Evolutionary conservation across 1,140 invertebrate genomes (phyloP), one percentile per base, ranked within the genome.

Genomic region (Lethrus apterus): DNA sequence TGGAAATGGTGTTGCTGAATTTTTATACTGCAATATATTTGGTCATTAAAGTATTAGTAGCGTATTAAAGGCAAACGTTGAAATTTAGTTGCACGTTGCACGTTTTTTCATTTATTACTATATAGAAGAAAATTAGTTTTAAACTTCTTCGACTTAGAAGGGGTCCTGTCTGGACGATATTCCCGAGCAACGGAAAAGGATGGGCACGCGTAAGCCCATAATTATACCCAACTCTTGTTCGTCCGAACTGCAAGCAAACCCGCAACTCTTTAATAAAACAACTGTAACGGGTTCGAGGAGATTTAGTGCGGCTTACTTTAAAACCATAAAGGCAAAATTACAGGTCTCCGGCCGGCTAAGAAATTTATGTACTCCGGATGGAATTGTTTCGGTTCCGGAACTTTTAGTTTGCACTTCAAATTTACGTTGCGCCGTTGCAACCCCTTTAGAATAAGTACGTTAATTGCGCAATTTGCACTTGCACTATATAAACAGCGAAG

Each of bases 321-420:
- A 49, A 49, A 49, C 47, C 47, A 49, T 49, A 49, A 49, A 43
- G 47, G 47, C 30, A 24, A 49, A 49, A 49, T 49, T 49, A 44
- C 47, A 49, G 47, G 33, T 35, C 47, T 38, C 33, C 14, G 11
- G 19, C 43, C 18, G 38, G 33, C 31, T 38, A 35, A 43, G 40
- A 36, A 49, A 49, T 49, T 49, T 49, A 49, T 49, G 40, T 38
- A 36, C 36, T 32, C 47, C 41, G 34, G 40, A 44, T 31, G 47
- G 41, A 49, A 49, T 49, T 49, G 41, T 44, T 44, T 49, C 38
- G 13, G 40, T 26, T 29, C n/a, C 23, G 23, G 23, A 42, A 42
- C 40, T 42, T 42, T 21, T 38, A 38, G 18, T 38, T 21, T 21
- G 35, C 14, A 21, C 35, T 38, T 20, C 35, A 4, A 38, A 38